Evolutionary conservation across 2,888 invertebrate species (phyloP).

Genomic region (Acronicta psi): DNA sequence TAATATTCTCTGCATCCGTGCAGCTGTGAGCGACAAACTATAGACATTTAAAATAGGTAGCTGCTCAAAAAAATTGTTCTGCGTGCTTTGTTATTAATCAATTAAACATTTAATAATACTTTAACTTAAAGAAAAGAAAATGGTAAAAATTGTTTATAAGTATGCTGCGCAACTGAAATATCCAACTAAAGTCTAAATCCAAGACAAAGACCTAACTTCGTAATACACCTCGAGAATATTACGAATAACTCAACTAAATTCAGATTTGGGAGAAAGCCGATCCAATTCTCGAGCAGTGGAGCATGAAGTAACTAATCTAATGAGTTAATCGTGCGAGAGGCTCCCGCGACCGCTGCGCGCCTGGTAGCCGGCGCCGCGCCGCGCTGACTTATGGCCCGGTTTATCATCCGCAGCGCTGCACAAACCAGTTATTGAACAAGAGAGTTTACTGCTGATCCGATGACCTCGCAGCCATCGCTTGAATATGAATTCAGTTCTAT

Average conservation of each 20-base stretch:
- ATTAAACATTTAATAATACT: too few species aligned
- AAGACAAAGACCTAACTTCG: slow-evolving; percentile 21
- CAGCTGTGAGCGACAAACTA: slow-evolving; percentile 14
- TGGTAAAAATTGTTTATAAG: too few species aligned
- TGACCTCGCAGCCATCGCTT: slow-evolving; percentile 19
- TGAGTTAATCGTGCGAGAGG: slow-evolving; percentile 52
- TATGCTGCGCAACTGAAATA: too few species aligned
- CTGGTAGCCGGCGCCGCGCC: slow-evolving; percentile 8
- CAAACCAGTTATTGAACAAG: slow-evolving; percentile 49
- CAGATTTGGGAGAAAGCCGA: slow-evolving; percentile 43
- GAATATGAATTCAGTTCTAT: background rate
- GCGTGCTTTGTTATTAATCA: background rate
- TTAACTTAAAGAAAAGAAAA: too few species aligned
- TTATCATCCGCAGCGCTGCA: slow-evolving; percentile 46
- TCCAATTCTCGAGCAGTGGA: slow-evolving; percentile 45
- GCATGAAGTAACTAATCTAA: slow-evolving; percentile 53
- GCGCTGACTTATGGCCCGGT: slow-evolving; percentile 44
- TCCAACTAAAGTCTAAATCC: slow-evolving; percentile 1
- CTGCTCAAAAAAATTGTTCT: background rate
- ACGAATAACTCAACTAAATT: slow-evolving; percentile 46
- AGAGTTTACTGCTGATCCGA: slow-evolving; percentile 19
- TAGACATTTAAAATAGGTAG: background rate
- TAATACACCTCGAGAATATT: slow-evolving; percentile 27
- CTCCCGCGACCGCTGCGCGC: slow-evolving; percentile 31
- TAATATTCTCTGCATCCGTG: slow-evolving; percentile 1